Evolutionary conservation across 2,113 vertebrate genomes (phyloP), one percentile per base, ranked within the genome.

Genomic region (Gasterosteus aculeatus): DNA sequence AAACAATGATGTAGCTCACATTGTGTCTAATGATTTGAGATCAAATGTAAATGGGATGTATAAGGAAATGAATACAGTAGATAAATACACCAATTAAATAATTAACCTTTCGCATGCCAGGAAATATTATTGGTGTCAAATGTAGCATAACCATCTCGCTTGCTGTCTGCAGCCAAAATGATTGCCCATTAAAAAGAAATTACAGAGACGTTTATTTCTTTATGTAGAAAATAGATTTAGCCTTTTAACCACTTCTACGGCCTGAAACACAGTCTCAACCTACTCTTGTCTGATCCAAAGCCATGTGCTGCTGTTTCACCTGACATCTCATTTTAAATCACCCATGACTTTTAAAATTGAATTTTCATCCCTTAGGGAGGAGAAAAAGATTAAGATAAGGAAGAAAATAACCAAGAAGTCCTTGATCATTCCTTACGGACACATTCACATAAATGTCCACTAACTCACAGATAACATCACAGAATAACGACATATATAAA

Each of bases 131-230:
- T 58, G 14, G 1, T 41, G n/a, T 69, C 5, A 8, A 29, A 57
- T 44, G 8, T 41, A 57, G 29, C 11, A 35, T n/a, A 39, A 41
- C 14, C 56, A 10, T 1, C 16, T 74, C 9, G 16, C 14, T 65
- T 16, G 22, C 60, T 49, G 33, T 10, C 46, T 66, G 53, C 10
- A 38, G 19, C 19, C 5, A 26, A 47, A 42, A 33, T 42, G 2
- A 53, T 7, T 44, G 31, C 15, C 22, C 49, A 47, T 69, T 77
- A 54, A 22, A 56, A 56, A 42, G 4, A 38, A 5, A 75, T 73
- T 22, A 38, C 29, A 10, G n/a, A 44, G 19, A 18, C 29, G 14
- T 51, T 60, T 66, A 53, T 61, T 19, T n/a, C 22, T 41, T 22
- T 47, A 16, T 59, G 18, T 15, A 44, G 19, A 58, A 62, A 26